Evolutionary conservation across 2,888 invertebrate genomes (phyloP), one percentile per base, ranked within the genome.

Genomic region (Flexamia atlantica): DNA sequence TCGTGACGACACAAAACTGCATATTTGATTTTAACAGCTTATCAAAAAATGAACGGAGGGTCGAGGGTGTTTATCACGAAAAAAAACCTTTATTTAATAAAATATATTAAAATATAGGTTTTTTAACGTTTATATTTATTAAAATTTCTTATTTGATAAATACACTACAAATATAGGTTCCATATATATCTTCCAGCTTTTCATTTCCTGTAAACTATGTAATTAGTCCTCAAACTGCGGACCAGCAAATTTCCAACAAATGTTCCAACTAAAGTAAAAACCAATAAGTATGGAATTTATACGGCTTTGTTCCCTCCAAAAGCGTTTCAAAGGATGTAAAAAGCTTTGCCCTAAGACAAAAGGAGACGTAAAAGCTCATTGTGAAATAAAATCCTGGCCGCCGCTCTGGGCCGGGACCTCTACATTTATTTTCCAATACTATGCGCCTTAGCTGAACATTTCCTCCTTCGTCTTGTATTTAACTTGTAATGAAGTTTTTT

Each of bases 331-430:
- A 64, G 64, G 25, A 64, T 64, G 64, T 64, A 64, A 64, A 57
- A 64, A 30, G 64, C 64, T 64, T 64, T 64, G 64, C 64, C 64
- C 64, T 30, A 64, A 64, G 64, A 64, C 64, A 64, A 64, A 28
- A 64, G 46, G 23, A 20, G 64, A 64, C 64, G 64, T 64, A 28
- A 64, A 64, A 64, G 64, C 64, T 30, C 30, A 64, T 64, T 64
- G 64, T 64, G 30, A 64, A 64, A 64, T 64, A 64, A 64, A 64
- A 64, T 64, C 64, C 30, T 25, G 25, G 17, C 64, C 64, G 30
- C 10, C 17, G 64, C 28, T 25, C 64, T 14, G 25, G 20, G 25
- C 23, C 14, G 53, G 53, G 10, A 23, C 53, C 64, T 64, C 64
- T 64, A 64, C 28, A 64, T 64, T 64, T 64, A 64, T 30, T 64